Percentiles rank a stretch among this genome's conserved stretches.
These are phyloP conservation scores for Haemorhous mexicanus DNA, from an alignment of 2,113 vertebrate genomes.

Conservation along the genomic window DNA sequence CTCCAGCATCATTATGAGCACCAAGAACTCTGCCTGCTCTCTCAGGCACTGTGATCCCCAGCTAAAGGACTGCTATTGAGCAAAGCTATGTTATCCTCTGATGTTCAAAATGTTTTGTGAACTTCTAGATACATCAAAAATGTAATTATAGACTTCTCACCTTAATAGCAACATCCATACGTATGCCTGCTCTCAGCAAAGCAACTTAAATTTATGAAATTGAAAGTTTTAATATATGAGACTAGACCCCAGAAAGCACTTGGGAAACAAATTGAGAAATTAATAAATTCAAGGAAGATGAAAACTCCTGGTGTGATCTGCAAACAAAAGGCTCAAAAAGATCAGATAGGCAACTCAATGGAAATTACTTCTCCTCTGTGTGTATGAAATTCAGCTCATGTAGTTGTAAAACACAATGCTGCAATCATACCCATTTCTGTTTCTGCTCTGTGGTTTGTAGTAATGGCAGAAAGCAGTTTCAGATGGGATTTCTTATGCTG, in stretches of 20 bases:
- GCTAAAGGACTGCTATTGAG: not conserved
- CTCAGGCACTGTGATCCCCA: not conserved
- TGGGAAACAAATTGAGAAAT: not conserved
- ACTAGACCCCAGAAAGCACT: not conserved
- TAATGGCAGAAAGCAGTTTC: not conserved
- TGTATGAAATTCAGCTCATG: not conserved
- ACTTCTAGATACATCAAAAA: not conserved
- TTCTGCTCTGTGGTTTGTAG: not conserved
- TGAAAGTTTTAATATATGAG: not conserved
- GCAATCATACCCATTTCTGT: conserved; percentile 4
- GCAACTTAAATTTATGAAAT: not conserved
- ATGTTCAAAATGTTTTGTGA: not conserved
- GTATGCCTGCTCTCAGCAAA: not conserved
- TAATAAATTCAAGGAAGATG: not conserved
- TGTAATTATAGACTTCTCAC: not conserved
- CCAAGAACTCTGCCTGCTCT: not conserved
- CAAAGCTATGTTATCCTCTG: not conserved
- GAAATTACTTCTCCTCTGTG: not conserved
- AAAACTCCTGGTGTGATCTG: not conserved
- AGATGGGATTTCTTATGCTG: not conserved
- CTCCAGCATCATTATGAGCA: not conserved
- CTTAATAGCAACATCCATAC: not conserved
- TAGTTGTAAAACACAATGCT: not conserved
- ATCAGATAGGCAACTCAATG: not conserved
- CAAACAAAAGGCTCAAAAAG: not conserved